Evolutionary conservation across 1,140 invertebrate genomes (phyloP).

Genomic region (Teleogryllus occipitalis): DNA sequence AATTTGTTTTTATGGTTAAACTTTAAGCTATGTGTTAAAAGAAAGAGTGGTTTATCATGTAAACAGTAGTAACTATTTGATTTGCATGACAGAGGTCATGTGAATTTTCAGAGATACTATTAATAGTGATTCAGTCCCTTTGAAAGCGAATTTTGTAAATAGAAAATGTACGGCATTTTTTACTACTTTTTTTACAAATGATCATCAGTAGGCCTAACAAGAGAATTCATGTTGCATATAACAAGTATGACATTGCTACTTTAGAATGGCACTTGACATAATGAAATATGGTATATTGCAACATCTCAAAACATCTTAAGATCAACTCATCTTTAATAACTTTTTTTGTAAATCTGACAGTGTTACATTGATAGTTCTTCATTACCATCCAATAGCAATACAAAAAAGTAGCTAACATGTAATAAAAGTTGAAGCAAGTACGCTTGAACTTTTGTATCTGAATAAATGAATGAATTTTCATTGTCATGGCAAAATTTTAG

Average conservation of each 20-base stretch:
- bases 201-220: background rate
- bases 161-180: background rate
- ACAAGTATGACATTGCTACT: background rate
- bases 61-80: background rate
- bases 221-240: background rate
- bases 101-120: background rate
- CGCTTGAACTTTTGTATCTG: too few relatives aligned
- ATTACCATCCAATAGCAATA: background rate
- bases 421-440: too few relatives aligned
- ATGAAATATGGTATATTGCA: background rate
- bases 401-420: background rate
- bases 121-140: background rate
- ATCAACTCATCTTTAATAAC: background rate
- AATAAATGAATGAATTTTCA: too few relatives aligned
- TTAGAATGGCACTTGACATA: background rate
- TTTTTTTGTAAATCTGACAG: background rate
- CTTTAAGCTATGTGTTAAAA: background rate
- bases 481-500: too few relatives aligned
- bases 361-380: background rate
- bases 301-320: background rate
- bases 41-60: background rate
- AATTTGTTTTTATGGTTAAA: background rate
- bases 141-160: constrained; percentile 2
- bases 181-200: background rate
- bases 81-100: background rate